Conservation (phyloP, 2,113 vertebrate genomes). For the Cariama cristata region DNA sequence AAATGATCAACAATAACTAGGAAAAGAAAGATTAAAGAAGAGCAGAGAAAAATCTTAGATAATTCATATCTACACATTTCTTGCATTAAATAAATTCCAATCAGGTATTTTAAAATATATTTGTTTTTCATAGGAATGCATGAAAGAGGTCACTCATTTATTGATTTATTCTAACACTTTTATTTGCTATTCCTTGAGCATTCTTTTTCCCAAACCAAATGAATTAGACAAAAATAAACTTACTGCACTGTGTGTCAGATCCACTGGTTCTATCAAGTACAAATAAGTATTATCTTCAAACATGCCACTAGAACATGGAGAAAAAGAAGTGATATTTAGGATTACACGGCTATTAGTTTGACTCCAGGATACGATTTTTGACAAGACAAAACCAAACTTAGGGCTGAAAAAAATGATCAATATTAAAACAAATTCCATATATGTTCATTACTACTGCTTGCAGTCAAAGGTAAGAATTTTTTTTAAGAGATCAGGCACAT, state of each 20-base stretch:
- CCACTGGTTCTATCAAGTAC: conserved; percentile 91
- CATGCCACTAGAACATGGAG: conserved; percentile 85
- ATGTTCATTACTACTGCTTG: not conserved
- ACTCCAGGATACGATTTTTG: not conserved
- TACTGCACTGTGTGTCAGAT: conserved; percentile 86
- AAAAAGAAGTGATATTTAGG: not conserved
- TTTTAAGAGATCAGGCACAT: not conserved
- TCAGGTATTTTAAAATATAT: not conserved
- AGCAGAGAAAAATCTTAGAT: not conserved
- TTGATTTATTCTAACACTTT: not conserved
- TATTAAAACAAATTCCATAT: not conserved
- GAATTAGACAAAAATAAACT: conserved; percentile 69
- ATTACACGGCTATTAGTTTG: not conserved
- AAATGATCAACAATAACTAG: not conserved
- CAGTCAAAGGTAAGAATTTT: not conserved
- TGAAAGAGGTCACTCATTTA: not conserved
- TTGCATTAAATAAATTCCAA: not conserved
- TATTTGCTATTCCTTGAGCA: not conserved
- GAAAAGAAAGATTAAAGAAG: not conserved
- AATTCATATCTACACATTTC: not conserved
- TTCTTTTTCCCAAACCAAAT: not conserved
- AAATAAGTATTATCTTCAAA: conserved; percentile 89
- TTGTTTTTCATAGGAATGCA: not conserved
- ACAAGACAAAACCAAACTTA: not conserved
- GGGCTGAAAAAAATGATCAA: not conserved